Base-by-base conservation (phyloP, 1,140 invertebrate genomes). In the Phenacoccus solenopsis region DNA sequence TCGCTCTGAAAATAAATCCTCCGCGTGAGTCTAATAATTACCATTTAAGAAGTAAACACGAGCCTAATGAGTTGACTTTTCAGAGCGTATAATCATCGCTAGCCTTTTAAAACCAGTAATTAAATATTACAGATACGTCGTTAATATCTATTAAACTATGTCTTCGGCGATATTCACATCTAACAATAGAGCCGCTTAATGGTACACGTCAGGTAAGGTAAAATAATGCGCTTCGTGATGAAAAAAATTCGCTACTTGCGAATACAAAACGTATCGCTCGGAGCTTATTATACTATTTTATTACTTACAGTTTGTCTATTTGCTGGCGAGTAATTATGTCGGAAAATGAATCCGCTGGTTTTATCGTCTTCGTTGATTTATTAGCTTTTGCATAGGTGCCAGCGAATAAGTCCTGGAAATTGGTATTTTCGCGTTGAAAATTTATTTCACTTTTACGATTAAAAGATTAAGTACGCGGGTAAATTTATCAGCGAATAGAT, bases 141-240 rank as follows among this genome's bases (percentile, higher is more conserved):
- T 49, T 49, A 49, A 49, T 49, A 49, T 49, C 38, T n/a, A 49
- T 49, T 49, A 49, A 49, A n/a, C n/a, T n/a, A n/a, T n/a, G n/a
- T n/a, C n/a, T n/a, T n/a, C n/a, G n/a, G n/a, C n/a, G n/a, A n/a
- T n/a, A n/a, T n/a, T n/a, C n/a, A n/a, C n/a, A n/a, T n/a, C n/a
- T n/a, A n/a, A n/a, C n/a, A n/a, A n/a, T n/a, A n/a, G n/a, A n/a
- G n/a, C n/a, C n/a, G n/a, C n/a, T n/a, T n/a, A n/a, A n/a, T n/a
- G n/a, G n/a, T n/a, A n/a, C n/a, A n/a, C n/a, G n/a, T n/a, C n/a
- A n/a, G n/a, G n/a, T n/a, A n/a, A n/a, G n/a, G n/a, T n/a, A n/a
- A n/a, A n/a, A n/a, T n/a, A n/a, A n/a, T n/a, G n/a, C n/a, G n/a
- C n/a, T n/a, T n/a, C n/a, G n/a, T n/a, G n/a, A n/a, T n/a, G 13